phyloP scores from a whole-genome alignment of 2,888 invertebrate species.

The Candidula unifasciata region DNA sequence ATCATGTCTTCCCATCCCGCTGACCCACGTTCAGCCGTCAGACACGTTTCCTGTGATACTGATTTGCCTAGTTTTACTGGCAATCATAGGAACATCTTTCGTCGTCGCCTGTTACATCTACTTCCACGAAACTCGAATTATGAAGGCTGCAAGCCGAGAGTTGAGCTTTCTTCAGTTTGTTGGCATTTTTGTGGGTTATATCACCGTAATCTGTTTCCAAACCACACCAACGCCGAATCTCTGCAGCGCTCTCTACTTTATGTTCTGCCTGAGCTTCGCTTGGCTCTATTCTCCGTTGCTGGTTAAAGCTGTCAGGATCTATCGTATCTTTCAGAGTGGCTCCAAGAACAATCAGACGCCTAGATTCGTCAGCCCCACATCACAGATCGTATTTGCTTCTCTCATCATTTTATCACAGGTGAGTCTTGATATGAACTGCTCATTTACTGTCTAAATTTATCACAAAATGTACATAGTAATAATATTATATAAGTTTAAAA shows the following conservation, averaged over 20 bases:
- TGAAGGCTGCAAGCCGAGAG: slow-evolving; percentile 69
- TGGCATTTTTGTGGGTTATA: slow-evolving; percentile 63
- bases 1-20: slow-evolving; percentile 47
- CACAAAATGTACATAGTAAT: no score
- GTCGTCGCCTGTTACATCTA: slow-evolving; percentile 49
- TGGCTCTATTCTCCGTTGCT: slow-evolving; percentile 61
- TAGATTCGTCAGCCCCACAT: slow-evolving; percentile 52
- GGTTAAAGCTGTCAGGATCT: slow-evolving; percentile 59
- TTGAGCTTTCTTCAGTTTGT: slow-evolving; percentile 65
- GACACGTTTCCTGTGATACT: slow-evolving; percentile 46
- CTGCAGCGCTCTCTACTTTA: slow-evolving; percentile 53
- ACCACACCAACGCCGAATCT: slow-evolving; percentile 55
- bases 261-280: slow-evolving; percentile 58
- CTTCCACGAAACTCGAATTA: slow-evolving; percentile 59
- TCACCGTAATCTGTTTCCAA: slow-evolving; percentile 60
- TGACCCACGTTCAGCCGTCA: slow-evolving; percentile 33
- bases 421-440: not conserved
- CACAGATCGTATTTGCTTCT: slow-evolving; percentile 53
- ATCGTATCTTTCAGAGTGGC: slow-evolving; percentile 61
- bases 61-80: slow-evolving; percentile 28
- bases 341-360: slow-evolving; percentile 56
- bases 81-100: slow-evolving; percentile 26
- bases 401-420: slow-evolving; percentile 55
- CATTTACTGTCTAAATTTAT: no score
- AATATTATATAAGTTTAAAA: no score